These are phyloP conservation scores for Ips nitidus DNA, from an alignment of 1,140 invertebrate species.

Conservation along the genomic window DNA sequence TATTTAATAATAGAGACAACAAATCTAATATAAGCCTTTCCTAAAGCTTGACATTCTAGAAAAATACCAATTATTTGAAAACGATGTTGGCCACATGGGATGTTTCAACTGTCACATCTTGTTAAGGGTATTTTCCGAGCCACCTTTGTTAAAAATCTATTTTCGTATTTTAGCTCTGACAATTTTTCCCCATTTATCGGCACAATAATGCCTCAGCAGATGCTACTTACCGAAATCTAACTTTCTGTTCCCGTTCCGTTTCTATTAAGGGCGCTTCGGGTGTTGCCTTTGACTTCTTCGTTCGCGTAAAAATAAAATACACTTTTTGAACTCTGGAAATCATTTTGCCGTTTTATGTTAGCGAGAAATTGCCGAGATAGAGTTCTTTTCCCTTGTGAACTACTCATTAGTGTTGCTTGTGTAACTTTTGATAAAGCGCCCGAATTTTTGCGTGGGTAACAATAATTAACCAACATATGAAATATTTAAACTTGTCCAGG, in stretches of 20 bases:
- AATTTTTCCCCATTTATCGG: conserved; percentile 26
- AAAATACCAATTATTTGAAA: background rate
- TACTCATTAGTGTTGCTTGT: too few relatives aligned
- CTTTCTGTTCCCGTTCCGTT: conserved; percentile 13
- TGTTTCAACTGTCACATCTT: conserved; percentile 6
- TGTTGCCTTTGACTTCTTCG: conserved; percentile 1
- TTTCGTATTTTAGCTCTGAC: conserved; percentile 23
- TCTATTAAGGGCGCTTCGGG: conserved; percentile 8
- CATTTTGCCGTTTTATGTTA: too few relatives aligned
- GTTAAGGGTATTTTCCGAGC: conserved; percentile 10
- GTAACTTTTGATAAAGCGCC: too few relatives aligned
- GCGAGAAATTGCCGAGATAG: too few relatives aligned
- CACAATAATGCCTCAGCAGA: conserved; percentile 14
- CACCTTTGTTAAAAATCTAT: conserved; percentile 17
- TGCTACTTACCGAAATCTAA: conserved; percentile 16
- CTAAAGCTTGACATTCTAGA: too few relatives aligned
- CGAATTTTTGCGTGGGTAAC: too few relatives aligned
- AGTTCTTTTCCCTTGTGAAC: too few relatives aligned
- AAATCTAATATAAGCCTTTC: too few relatives aligned
- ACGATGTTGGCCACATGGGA: background rate
- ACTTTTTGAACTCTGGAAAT: background rate
- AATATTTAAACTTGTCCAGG: background rate
- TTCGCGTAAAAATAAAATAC: conserved; percentile 1
- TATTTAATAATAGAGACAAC: too few relatives aligned
- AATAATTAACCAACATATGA: too few relatives aligned